Evolutionary conservation across 2,888 invertebrate species (phyloP).

Genomic region (Onthophagus sagittarius): DNA sequence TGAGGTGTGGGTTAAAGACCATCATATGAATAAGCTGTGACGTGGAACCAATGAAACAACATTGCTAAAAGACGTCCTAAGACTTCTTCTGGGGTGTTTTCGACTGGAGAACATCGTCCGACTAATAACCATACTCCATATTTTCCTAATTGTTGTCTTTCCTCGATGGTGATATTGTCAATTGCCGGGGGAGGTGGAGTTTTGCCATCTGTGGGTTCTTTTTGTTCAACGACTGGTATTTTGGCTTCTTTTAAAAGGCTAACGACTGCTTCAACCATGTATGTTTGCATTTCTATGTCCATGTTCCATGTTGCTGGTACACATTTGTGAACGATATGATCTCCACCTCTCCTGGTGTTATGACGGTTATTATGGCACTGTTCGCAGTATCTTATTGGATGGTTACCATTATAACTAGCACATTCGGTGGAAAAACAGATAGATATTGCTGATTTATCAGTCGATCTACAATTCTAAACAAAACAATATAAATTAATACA

Average conservation of each 20-base stretch:
- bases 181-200: conserved; percentile 48
- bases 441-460: conserved; percentile 87
- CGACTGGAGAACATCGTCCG: conserved; percentile 80
- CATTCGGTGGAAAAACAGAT: conserved; percentile 98
- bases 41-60: conserved; percentile 99
- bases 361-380: conserved; percentile 88
- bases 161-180: conserved; percentile 77
- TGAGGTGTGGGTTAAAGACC: conserved; percentile 52
- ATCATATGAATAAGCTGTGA: conserved; percentile 94
- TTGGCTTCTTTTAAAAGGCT: conserved; percentile 91
- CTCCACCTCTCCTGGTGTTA: conserved; percentile 79
- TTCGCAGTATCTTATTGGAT: conserved; percentile 90
- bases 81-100: conserved; percentile 72
- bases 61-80: conserved; percentile 91
- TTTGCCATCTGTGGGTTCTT: conserved; percentile 45
- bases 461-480: conserved; percentile 82
- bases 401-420: conserved; percentile 92
- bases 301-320: conserved; percentile 85
- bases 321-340: conserved; percentile 87
- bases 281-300: conserved; percentile 87
- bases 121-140: conserved; percentile 98
- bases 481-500: neutral
- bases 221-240: conserved; percentile 66
- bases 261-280: conserved; percentile 91
- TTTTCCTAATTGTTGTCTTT: conserved; percentile 83